Base-by-base conservation (phyloP, 2,113 vertebrate genomes). In the Pseudopodoces humilis region DNA sequence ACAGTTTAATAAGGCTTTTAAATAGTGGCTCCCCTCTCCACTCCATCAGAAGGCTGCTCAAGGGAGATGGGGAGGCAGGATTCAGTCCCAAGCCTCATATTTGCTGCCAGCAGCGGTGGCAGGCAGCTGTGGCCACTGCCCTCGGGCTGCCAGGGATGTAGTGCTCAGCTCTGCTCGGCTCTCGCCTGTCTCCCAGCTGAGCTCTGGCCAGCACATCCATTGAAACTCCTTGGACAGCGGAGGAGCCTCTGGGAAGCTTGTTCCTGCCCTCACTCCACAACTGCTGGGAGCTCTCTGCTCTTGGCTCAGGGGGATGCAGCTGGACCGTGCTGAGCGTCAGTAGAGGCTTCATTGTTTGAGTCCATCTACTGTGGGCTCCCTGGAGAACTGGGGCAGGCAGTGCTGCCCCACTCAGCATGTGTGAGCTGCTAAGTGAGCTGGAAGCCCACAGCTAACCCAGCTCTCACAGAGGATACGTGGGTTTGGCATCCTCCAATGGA, bases 1-100 rank as follows among this genome's bases (percentile, higher is more conserved):
- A 35, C 17, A 74, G 37, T 70, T 90, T 90, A 81, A 81, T 74
- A 88, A 58, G 47, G 50, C 18, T 94, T 86, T 88, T 58, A 59
- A 91, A 63, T 28, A 94, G 35, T 4, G 1, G 16, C 16, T 83
- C 20, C 22, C 4, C 13, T 76, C n/a, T 81, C 21, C 0, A 1
- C 58, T 86, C 55, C 25, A 22, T 67, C 68, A 90, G 62, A 72
- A 80, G 46, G 55, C 31, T 76, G 7, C 46, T 83, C 13, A 39
- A 9, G n/a, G n/a, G 49, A 76, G 53, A 37, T 83, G 59, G 56
- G 62, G 39, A 83, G 27, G n/a, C 50, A 93, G 64, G 55, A 80
- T 88, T 86, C 50, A 59, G 46, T 85, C 64, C n/a, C 64, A 56
- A 25, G 35, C 39, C 28, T 79, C 50, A 10, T 35, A 25, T 35